A percentile compares a stretch with the other conserved stretches of the same genome.
Evolutionary conservation across 2,888 invertebrate species (phyloP).

Genomic region (Cephus runcator): DNA sequence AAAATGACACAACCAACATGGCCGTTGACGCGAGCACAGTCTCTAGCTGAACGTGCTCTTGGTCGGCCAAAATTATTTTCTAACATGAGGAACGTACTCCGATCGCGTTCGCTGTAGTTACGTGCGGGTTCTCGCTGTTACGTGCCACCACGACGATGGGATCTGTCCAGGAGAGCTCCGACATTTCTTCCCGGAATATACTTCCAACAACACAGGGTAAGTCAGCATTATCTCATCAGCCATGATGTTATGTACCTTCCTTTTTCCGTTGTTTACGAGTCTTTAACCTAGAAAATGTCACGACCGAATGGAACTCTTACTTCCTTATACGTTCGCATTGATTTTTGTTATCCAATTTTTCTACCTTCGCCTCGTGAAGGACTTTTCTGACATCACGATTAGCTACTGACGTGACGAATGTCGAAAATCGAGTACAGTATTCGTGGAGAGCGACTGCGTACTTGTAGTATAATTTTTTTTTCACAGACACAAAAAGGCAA

Average conservation of each 20-base stretch:
- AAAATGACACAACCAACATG: not conserved
- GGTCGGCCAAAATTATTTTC: not conserved
- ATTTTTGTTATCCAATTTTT: not conserved
- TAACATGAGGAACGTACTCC: not conserved
- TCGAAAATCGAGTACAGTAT: not conserved
- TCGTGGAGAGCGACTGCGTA: not conserved
- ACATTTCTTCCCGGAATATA: conserved; percentile 8
- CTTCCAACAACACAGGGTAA: conserved; percentile 13
- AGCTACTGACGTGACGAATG: not conserved
- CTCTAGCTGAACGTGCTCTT: not conserved
- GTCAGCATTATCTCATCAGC: not conserved
- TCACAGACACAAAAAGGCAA: not conserved
- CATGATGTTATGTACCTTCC: not conserved
- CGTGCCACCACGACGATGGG: conserved; percentile 5
- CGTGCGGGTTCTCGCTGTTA: not conserved
- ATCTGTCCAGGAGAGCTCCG: conserved; percentile 14
- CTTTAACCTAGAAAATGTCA: conserved; percentile 23
- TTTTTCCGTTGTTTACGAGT: conserved; percentile 32
- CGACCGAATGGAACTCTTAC: not conserved
- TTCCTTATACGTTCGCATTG: not conserved
- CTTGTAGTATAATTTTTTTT: not conserved
- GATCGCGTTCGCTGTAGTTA: not conserved
- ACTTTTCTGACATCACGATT: not conserved
- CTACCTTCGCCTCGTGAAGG: not conserved
- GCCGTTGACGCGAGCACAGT: conserved; percentile 1